Evolutionary conservation across 2,113 vertebrate species (phyloP).

Genomic region (Callorhinus ursinus): DNA sequence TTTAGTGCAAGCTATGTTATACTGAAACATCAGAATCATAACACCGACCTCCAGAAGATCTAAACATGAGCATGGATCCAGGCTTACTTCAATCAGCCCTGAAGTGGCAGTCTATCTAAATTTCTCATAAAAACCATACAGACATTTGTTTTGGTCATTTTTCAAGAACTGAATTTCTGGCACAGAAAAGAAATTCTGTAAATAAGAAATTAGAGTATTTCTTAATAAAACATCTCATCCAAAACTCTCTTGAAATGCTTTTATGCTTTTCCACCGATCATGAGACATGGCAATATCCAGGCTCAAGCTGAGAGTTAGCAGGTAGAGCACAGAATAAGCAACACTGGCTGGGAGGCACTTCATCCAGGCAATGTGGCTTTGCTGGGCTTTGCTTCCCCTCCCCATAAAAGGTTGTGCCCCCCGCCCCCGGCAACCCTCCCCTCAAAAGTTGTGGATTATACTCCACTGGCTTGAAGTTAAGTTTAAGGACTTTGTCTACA

Average conservation of each 20-base stretch:
- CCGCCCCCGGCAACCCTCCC: no score
- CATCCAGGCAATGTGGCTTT: not conserved
- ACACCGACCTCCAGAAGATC: not conserved
- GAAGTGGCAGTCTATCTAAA: not conserved
- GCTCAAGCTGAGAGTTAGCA: not conserved
- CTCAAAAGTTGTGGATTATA: not conserved
- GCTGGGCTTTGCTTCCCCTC: not conserved
- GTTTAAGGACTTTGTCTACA: not conserved
- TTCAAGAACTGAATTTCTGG: constrained; percentile 23
- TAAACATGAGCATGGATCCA: not conserved
- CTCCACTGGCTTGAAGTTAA: not conserved
- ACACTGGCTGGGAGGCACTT: fast-evolving
- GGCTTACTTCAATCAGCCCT: not conserved
- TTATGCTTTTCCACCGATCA: not conserved
- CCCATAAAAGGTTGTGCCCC: no score
- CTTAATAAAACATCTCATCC: not conserved
- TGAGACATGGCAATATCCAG: not conserved
- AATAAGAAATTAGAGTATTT: constrained; percentile 50
- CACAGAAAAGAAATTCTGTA: constrained; percentile 4
- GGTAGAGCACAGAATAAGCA: not conserved
- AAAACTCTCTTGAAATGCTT: not conserved
- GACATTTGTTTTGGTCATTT: constrained; percentile 52
- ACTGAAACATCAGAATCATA: not conserved
- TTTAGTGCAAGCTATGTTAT: not conserved
- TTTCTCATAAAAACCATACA: constrained; percentile 41